Evolutionary conservation across 2,888 invertebrate species (phyloP), one percentile per base, ranked within the genome.

Genomic region (Gisinianus flammeolus): DNA sequence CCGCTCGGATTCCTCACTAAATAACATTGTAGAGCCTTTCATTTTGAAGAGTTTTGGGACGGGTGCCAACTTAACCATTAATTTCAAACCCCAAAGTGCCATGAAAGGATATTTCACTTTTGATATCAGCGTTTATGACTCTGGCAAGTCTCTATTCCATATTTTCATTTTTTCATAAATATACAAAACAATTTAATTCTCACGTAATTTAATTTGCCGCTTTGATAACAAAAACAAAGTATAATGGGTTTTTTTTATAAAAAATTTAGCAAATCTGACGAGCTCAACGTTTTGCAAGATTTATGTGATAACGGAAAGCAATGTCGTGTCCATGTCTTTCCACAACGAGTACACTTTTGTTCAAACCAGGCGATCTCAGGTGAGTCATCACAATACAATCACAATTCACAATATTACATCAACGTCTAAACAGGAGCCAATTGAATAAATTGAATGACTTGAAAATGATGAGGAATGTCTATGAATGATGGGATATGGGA

Each of bases 51-150:
- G 5, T 10, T 12, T 3, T 4, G 73, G 58, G 2, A 16, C 10
- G 0, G 73, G 73, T n/a, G 73, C 73, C 3, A 26, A 31, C 19
- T 19, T 73, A n/a, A 62, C 35, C 12, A 28, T 56, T 8, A 33
- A 16, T 0, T 73, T 73, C 33, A 22, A 26, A 30, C 73, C 73
- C 8, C 62, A 62, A 33, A 30, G 30, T n/a, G 3, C 62, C 33
- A 58, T 62, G 62, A 30, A 10, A 33, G 73, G 73, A 3, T 73
- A 31, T 31, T 62, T 73, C 33, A 22, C 5, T 24, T 73, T 73
- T 22, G 33, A 56, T 12, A 31, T 73, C 4, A 73, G 19, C 24
- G 72, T 58, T 22, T 54, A 52, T 56, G 72, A 72, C 56, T 12
- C 10, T 10, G n/a, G 72, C 58, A 28, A 72, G n/a, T n/a, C n/a